phyloP scores from a whole-genome alignment of 2,797 vertebrate genomes.

The Psittacula derbiana region DNA sequence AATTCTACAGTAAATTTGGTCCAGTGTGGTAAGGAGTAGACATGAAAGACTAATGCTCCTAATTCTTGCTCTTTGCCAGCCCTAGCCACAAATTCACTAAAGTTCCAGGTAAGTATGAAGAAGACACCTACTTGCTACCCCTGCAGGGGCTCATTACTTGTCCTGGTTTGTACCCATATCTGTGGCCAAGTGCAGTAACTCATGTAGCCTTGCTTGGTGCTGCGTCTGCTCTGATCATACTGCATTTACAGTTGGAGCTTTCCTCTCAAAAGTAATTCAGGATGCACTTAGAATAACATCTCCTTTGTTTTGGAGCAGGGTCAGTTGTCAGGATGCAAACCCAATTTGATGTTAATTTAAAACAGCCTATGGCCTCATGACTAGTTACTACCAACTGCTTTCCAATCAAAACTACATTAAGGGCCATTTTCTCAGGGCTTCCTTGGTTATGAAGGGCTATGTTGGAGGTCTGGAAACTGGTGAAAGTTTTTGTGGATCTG shows the following conservation, averaged over 20 bases:
- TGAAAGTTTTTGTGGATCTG: neutral
- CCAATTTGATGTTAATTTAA: neutral
- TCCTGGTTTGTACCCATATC: neutral
- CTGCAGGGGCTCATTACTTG: neutral
- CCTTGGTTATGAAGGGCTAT: neutral
- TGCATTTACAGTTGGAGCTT: neutral
- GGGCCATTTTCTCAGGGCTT: neutral
- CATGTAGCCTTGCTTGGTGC: neutral
- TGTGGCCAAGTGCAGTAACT: neutral
- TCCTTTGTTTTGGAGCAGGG: neutral
- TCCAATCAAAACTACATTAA: neutral
- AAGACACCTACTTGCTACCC: neutral
- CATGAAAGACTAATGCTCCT: neutral
- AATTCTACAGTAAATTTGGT: neutral
- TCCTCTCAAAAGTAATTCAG: neutral
- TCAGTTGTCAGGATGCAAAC: neutral
- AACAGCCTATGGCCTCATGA: neutral
- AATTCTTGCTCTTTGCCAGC: neutral
- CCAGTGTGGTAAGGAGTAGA: neutral
- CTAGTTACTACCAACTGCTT: neutral
- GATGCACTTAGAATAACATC: neutral
- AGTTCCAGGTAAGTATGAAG: neutral
- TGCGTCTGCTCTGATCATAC: neutral
- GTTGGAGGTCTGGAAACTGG: neutral
- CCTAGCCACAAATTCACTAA: neutral